Evolutionary conservation across 1,140 invertebrate genomes (phyloP), one percentile per base, ranked within the genome.

Genomic region (Stratiolaelaps scimitus): DNA sequence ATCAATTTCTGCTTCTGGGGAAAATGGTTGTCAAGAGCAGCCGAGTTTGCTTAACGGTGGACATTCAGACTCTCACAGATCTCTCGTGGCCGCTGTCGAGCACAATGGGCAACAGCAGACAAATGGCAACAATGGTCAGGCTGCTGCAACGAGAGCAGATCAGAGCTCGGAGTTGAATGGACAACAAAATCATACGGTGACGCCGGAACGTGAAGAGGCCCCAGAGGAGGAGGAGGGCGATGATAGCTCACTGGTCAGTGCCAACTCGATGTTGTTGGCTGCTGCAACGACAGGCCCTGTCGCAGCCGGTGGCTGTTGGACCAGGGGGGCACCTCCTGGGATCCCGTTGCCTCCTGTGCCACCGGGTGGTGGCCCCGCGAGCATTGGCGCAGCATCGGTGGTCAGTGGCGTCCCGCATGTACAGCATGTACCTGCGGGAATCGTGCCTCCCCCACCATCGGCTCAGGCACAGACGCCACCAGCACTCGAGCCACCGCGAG

Each of bases 321-420:
- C 34, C 34, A 40, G 4, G 34, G 34, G 34, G 10, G 34, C 34
- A 40, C 34, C 34, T 40, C 34, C 34, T 40, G 53, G 4, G 26
- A 26, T 34, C 13, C 53, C 34, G 15, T 23, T 34, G 26, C 53
- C 53, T 43, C 56, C 64, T 28, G 66, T 45, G 19, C 43, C 30
- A 43, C 45, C 47, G 23, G 65, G 17, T 34, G 26, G 26, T 6
- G 67, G 64, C 28, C 40, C 43, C 23, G 40, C 40, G 7, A 44
- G 46, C 53, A 40, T 46, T 17, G 67, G 43, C 60, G 29, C 44
- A 45, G 40, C 43, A 56, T 60, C 30, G 65, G 53, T 30, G 53
- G 47, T 48, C 44, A 68, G 43, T 45, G 87, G 87, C 13, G 88
- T 89, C 73, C 88, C 86, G 67, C 87, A 90, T 76, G 88, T 91